A percentile compares a stretch with the other conserved stretches of the same genome.
Conservation (phyloP, 2,797 vertebrate species). For the Megaceryle alcyon region DNA sequence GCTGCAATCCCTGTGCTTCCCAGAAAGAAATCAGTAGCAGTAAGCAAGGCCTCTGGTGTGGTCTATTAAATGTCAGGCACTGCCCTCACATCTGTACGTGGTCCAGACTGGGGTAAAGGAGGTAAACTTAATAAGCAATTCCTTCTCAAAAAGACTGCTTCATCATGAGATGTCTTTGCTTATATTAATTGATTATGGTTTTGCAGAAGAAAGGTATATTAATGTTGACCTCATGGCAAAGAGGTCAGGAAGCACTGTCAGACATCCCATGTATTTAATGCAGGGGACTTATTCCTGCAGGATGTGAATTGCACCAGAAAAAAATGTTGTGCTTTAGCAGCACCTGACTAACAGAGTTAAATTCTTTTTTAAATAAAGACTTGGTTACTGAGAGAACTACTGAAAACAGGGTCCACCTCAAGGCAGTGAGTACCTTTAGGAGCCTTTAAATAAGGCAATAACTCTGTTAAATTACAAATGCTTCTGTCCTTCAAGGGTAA, state of each 20-base stretch:
- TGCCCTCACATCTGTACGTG: neutral
- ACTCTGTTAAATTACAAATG: neutral
- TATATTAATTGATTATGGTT: neutral
- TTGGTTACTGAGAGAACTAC: neutral
- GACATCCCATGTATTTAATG: neutral
- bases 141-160: neutral
- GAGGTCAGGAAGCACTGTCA: neutral
- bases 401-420: neutral
- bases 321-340: neutral
- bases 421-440: neutral
- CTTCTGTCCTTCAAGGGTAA: neutral
- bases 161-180: neutral
- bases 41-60: neutral
- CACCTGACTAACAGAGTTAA: neutral
- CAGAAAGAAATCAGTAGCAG: neutral
- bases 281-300: neutral
- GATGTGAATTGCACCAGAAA: neutral
- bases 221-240: neutral
- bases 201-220: neutral
- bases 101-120: neutral
- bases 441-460: neutral
- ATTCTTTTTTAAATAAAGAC: neutral
- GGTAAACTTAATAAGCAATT: neutral
- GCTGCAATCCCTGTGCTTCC: accelerated
- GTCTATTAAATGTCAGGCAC: accelerated